A percentile compares a stretch with the other conserved stretches of the same genome.
These are phyloP conservation scores for Drosophila melanosoma DNA, from an alignment of 2,888 invertebrate species.

Conservation along the genomic window DNA sequence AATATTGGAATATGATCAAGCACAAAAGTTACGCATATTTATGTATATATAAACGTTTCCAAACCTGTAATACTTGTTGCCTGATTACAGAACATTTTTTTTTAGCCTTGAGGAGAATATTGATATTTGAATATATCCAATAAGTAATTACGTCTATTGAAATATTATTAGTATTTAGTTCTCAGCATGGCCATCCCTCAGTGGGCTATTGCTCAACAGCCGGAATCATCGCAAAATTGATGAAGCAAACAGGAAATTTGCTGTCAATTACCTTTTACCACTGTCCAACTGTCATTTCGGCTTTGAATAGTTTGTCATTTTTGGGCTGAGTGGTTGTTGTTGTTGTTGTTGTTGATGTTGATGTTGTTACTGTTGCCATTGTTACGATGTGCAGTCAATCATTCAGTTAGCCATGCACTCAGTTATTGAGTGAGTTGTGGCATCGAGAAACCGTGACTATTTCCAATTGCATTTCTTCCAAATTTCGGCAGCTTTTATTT, in stretches of 20 bases:
- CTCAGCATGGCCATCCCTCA: not conserved
- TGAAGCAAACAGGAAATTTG: constrained; percentile 43
- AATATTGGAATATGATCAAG: not conserved
- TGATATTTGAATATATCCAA: not conserved
- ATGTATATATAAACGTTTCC: no score
- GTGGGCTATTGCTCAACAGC: not conserved
- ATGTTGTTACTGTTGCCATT: constrained; percentile 57
- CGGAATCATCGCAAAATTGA: constrained; percentile 14
- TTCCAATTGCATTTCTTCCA: constrained; percentile 80
- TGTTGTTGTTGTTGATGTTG: constrained; percentile 26
- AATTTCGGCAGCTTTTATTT: constrained; percentile 63
- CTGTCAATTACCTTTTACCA: constrained; percentile 34
- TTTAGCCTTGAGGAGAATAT: not conserved
- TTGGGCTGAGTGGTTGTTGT: constrained; percentile 22
- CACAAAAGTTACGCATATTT: not conserved
- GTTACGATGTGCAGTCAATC: constrained; percentile 65
- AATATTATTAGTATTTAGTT: constrained; percentile 5
- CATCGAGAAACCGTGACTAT: constrained; percentile 59
- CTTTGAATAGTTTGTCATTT: constrained; percentile 43
- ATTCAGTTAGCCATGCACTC: constrained; percentile 31
- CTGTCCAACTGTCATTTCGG: constrained; percentile 49
- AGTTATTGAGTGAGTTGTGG: constrained; percentile 31
- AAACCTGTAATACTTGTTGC: not conserved
- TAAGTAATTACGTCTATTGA: constrained; percentile 1
- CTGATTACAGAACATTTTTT: not conserved